Base-by-base conservation (phyloP, 1,140 invertebrate genomes). In the Drosophila cardini region DNA sequence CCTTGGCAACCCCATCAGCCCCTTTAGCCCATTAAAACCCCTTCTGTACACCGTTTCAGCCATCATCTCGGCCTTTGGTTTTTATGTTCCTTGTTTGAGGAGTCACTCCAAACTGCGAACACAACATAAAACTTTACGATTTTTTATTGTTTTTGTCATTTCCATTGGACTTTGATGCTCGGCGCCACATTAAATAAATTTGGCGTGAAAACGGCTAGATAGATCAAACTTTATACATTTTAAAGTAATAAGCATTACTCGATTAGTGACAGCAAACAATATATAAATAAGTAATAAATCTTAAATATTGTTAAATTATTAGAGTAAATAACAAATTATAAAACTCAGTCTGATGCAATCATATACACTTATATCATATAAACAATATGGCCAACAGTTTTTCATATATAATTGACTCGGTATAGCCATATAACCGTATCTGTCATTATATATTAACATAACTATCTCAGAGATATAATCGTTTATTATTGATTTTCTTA, bases 1-100 rank as follows among this genome's bases (percentile, higher is more conserved):
- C 71, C 64, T 78, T 72, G 46, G 16, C 34, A 43, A 32, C 46
- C 34, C 34, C 30, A 26, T 40, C 45, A 50, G 26, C 48, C 42
- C 57, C 26, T 26, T 43, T 61, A 58, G 61, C 40, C 46, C 48
- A 15, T 52, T 8, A 8, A n/a, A 13, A 9, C 36, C 57, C 42
- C 42, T 18, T 36, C 15, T 60, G 15, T 6, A 26, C 42, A 32
- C 55, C 9, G 0, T 30, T 40, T 53, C 1, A 18, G 52, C 30
- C 21, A 26, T 26, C 21, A 26, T 78, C 84, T 89, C 83, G 84
- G 84, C 84, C 80, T 83, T 89, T 89, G 84, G 84, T 80, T 84
- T 87, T 87, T 89, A 89, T 89, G 84, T 68, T 42, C 55, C 18
- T 38, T 60, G 52, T 45, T 40, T 21, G 76, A 68, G 52, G 52